Evolutionary conservation across 2,113 vertebrate species (phyloP).

Genomic region (Sinocyclocheilus anshuiensis): DNA sequence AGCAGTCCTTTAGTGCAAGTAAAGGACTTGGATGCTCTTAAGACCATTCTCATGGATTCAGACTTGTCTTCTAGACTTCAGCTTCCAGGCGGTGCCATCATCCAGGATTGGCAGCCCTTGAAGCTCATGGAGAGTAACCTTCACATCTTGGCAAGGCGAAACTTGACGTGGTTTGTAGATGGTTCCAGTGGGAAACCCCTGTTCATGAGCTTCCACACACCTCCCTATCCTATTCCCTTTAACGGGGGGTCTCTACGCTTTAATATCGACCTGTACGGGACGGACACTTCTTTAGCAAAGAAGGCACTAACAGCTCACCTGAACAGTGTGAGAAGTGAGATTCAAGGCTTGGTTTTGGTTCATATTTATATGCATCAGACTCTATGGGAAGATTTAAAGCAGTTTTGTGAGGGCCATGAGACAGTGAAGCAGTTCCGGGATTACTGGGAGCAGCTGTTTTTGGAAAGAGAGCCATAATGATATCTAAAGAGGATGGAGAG

Average conservation of each 20-base stretch:
- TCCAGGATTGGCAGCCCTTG: slow-evolving; percentile 60
- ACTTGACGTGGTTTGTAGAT: slow-evolving; percentile 58
- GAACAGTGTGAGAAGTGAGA: slow-evolving; percentile 37
- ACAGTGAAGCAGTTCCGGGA: slow-evolving; percentile 23
- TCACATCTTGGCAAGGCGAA: slow-evolving; percentile 51
- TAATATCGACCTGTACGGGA: slow-evolving; percentile 60
- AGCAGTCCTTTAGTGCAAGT: slow-evolving; percentile 23
- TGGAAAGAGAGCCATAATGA: slow-evolving; percentile 52
- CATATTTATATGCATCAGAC: slow-evolving; percentile 49
- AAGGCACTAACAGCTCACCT: slow-evolving; percentile 51
- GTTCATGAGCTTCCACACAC: slow-evolving; percentile 59
- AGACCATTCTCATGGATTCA: slow-evolving; percentile 52
- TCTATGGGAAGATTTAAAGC: slow-evolving; percentile 44
- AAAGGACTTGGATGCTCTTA: slow-evolving; percentile 45
- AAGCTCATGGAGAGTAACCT: slow-evolving; percentile 57
- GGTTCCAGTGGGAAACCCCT: slow-evolving; percentile 22
- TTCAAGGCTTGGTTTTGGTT: slow-evolving; percentile 34
- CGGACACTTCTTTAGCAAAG: slow-evolving; percentile 37
- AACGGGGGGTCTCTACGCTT: slow-evolving; percentile 52
- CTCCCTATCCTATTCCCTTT: slow-evolving; percentile 57
- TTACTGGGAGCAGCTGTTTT: slow-evolving; percentile 54
- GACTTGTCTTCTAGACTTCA: slow-evolving; percentile 47
- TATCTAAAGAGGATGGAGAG: background rate
- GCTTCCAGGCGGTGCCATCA: slow-evolving; percentile 57
- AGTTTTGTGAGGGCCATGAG: slow-evolving; percentile 48